Conservation (phyloP, 1,140 invertebrate species). For the Mercenaria mercenaria region DNA sequence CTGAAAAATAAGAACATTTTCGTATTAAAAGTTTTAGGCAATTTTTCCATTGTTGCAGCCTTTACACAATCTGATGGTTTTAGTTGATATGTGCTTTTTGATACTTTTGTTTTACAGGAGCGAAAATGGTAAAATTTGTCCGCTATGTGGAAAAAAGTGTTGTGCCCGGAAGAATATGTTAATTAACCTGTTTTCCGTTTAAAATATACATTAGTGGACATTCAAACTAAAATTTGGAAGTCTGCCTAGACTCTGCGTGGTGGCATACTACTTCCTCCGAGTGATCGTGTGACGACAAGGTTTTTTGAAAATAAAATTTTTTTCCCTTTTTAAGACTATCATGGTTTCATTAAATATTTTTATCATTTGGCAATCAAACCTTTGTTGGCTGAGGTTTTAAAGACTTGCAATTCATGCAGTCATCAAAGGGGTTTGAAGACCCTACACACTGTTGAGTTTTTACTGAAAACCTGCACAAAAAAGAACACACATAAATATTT, state of each 20-base stretch:
- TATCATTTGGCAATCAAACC: constrained; percentile 1
- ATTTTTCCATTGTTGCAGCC: constrained; percentile 3
- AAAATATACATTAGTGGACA: background rate
- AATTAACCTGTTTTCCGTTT: background rate
- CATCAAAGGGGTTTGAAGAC: background rate
- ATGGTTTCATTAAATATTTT: constrained; percentile 5
- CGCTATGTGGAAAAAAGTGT: background rate
- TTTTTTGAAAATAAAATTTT: background rate
- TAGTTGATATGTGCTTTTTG: constrained; percentile 5
- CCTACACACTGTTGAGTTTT: background rate
- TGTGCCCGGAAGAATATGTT: background rate
- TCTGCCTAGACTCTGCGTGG: background rate
- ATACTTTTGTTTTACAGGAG: background rate
- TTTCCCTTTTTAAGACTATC: background rate
- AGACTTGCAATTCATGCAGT: background rate
- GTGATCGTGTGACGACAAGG: background rate
- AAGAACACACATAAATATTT: no score
- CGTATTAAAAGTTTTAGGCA: constrained; percentile 34
- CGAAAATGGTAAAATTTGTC: background rate
- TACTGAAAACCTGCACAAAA: background rate
- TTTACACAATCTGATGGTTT: constrained; percentile 49
- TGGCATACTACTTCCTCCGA: background rate
- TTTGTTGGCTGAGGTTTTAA: background rate
- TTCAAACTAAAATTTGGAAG: background rate
- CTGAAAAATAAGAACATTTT: constrained; percentile 2